phyloP scores from a whole-genome alignment of 2,797 vertebrate genomes.

The Oryzias sinensis region DNA sequence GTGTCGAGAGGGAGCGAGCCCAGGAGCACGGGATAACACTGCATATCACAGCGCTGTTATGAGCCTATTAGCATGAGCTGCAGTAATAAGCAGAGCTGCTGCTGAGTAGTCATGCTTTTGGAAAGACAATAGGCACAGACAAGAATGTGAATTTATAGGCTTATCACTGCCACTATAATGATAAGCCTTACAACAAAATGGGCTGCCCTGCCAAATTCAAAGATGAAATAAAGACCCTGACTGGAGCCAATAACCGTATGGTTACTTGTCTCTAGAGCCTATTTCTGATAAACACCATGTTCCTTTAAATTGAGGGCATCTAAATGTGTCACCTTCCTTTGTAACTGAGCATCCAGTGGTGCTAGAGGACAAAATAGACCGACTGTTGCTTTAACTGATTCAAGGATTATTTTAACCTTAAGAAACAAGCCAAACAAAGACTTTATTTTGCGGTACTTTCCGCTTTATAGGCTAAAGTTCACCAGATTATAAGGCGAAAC shows the following conservation, averaged over 20 bases:
- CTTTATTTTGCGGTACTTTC: constrained; percentile 1
- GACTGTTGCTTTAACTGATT: neutral
- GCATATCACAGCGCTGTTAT: constrained; percentile 48
- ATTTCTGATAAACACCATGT: neutral
- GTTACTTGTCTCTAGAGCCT: neutral
- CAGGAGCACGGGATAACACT: constrained; percentile 47
- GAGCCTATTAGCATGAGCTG: constrained; percentile 42
- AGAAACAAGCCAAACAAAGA: constrained; percentile 25
- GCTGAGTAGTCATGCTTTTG: constrained; percentile 10
- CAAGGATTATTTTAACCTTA: neutral
- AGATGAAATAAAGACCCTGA: neutral
- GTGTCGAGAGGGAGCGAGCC: constrained; percentile 33
- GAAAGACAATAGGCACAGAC: constrained; percentile 1
- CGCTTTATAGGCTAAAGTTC: too few species aligned
- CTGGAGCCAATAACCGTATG: neutral
- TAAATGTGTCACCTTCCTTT: neutral
- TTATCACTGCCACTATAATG: constrained; percentile 17
- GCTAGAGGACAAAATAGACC: too few species aligned
- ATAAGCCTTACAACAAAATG: constrained; percentile 11
- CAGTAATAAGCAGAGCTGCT: constrained; percentile 39
- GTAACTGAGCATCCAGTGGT: neutral
- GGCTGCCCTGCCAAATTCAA: neutral
- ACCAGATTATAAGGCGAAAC: too few species aligned
- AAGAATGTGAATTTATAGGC: constrained; percentile 6
- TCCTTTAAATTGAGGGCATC: neutral